These are phyloP conservation scores for Calameuta idolon DNA, from an alignment of 2,888 invertebrate species.

Conservation along the genomic window DNA sequence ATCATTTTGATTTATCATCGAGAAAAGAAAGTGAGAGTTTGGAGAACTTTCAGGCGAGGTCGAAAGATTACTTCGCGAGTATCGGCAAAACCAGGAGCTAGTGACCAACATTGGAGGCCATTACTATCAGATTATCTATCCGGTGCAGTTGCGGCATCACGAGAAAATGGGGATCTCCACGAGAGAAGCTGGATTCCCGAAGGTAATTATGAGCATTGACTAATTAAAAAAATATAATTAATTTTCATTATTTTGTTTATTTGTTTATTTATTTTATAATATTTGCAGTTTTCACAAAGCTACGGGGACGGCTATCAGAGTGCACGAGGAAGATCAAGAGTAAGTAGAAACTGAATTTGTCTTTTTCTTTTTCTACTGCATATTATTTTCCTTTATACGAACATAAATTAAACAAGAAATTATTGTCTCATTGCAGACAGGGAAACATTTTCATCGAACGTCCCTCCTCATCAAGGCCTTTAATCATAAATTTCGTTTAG, in stretches of 20 bases:
- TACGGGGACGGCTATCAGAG: constrained; percentile 69
- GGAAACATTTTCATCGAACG: constrained; percentile 94
- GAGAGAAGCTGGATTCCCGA: constrained; percentile 87
- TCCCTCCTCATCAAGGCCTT: constrained; percentile 97
- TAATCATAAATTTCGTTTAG: constrained; percentile 95
- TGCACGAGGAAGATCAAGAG: constrained; percentile 70
- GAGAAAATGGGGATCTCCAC: constrained; percentile 97
- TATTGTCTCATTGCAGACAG: constrained; percentile 79
- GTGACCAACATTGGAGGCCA: constrained; percentile 91
- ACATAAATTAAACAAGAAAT: not conserved
- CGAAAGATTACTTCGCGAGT: constrained; percentile 90
- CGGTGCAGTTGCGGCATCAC: constrained; percentile 93
- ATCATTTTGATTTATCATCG: not conserved
- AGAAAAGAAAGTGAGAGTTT: constrained; percentile 23
- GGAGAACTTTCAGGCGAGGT: constrained; percentile 80
- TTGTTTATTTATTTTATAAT: not conserved
- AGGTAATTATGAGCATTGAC: constrained; percentile 71
- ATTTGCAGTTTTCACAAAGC: constrained; percentile 57
- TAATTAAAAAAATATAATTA: not conserved
- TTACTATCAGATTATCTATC: constrained; percentile 95
- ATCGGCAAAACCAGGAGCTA: constrained; percentile 92
- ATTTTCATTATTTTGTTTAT: not conserved
- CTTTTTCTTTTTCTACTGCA: constrained; percentile 24
- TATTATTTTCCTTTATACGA: constrained; percentile 27
- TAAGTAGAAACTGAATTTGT: constrained; percentile 62